phyloP scores from a whole-genome alignment of 1,140 invertebrate genomes.

The Contarinia nasturtii region DNA sequence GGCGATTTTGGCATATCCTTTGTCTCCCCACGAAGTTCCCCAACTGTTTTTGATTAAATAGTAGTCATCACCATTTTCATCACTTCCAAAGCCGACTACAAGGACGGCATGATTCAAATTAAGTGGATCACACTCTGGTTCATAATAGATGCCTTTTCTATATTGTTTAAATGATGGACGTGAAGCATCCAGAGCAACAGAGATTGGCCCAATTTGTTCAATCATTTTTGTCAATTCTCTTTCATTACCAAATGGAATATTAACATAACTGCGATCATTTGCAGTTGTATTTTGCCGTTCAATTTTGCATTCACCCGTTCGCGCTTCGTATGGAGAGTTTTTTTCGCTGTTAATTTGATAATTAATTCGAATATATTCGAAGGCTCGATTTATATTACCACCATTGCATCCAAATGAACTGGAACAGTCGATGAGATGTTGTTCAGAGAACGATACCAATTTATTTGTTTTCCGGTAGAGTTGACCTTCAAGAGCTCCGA shows the following conservation, averaged over 20 bases:
- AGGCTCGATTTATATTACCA: slow-evolving; percentile 39
- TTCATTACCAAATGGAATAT: slow-evolving; percentile 62
- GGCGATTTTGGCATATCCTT: slow-evolving; percentile 58
- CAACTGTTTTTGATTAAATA: slow-evolving; percentile 57
- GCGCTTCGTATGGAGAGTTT: slow-evolving; percentile 29
- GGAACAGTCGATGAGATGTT: slow-evolving; percentile 49
- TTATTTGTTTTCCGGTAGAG: slow-evolving; percentile 32
- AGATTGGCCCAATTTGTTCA: slow-evolving; percentile 66
- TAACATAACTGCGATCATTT: slow-evolving; percentile 64
- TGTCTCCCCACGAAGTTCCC: slow-evolving; percentile 45
- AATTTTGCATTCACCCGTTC: slow-evolving; percentile 35
- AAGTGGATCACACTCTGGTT: slow-evolving; percentile 36
- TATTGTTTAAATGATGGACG: slow-evolving; percentile 38
- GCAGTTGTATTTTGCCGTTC: slow-evolving; percentile 42
- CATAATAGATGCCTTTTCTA: slow-evolving; percentile 32
- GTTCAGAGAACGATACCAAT: slow-evolving; percentile 41
- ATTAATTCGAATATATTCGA: slow-evolving; percentile 45
- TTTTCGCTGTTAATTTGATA: slow-evolving; percentile 35
- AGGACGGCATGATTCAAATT: slow-evolving; percentile 66
- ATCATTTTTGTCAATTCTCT: slow-evolving; percentile 48
- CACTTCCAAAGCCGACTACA: slow-evolving; percentile 63
- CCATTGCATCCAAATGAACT: slow-evolving; percentile 35
- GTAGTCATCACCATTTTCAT: slow-evolving; percentile 40
- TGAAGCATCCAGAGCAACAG: slow-evolving; percentile 80
- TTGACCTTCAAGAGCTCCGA: slow-evolving; percentile 57